Evolutionary conservation across 2,888 invertebrate genomes (phyloP).

Genomic region (Conistra vaccinii): DNA sequence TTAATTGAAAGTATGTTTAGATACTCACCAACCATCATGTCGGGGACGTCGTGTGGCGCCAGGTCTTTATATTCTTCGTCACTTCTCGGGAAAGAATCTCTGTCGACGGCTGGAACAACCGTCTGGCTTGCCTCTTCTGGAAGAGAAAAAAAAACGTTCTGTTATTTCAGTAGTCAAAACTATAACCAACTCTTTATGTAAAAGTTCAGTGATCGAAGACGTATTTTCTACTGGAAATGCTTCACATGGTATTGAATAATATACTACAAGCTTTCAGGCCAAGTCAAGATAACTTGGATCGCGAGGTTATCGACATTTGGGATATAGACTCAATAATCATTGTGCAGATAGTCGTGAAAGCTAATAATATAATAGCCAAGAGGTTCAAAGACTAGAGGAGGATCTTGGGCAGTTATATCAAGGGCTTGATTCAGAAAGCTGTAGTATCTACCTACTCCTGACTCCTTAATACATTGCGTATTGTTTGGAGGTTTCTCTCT

Average conservation of each 20-base stretch:
- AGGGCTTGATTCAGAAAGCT: background rate
- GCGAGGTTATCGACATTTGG: no score
- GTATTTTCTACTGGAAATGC: background rate
- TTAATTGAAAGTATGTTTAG: background rate
- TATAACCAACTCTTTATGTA: background rate
- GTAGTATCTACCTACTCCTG: background rate
- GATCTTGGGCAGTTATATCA: background rate
- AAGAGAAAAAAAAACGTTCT: conserved; percentile 45
- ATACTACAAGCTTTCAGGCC: background rate
- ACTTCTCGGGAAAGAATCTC: conserved; percentile 75
- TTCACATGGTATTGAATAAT: background rate
- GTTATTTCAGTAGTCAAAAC: background rate
- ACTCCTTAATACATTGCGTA: background rate
- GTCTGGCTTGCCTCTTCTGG: conserved; percentile 78
- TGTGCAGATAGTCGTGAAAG: background rate
- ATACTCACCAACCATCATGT: conserved; percentile 88
- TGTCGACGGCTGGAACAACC: conserved; percentile 75
- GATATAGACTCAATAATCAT: background rate
- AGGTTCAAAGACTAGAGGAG: background rate
- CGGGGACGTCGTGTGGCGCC: conserved; percentile 84
- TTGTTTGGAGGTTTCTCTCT: background rate
- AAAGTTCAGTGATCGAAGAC: background rate
- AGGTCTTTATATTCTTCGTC: conserved; percentile 78
- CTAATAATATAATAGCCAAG: background rate
- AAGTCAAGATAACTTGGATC: no score